phyloP scores from a whole-genome alignment of 2,888 invertebrate species.

The Lasioglossum malachurum region DNA sequence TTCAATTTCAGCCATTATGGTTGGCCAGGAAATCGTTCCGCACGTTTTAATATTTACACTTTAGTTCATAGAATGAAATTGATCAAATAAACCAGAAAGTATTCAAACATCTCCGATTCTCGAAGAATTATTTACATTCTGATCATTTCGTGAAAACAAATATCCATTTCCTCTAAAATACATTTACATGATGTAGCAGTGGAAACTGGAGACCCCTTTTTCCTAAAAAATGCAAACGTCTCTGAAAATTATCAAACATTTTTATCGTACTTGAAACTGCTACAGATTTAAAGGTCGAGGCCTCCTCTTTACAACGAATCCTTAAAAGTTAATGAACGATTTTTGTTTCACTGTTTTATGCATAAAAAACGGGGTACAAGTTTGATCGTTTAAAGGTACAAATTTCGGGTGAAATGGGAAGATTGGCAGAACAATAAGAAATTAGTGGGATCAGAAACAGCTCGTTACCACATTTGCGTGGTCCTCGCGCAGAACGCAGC shows the following conservation, averaged over 20 bases:
- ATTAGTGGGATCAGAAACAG: constrained; percentile 43
- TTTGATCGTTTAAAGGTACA: background rate
- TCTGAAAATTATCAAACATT: background rate
- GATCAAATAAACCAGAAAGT: background rate
- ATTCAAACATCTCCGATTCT: background rate
- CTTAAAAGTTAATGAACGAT: background rate
- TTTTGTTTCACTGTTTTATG: too few species aligned
- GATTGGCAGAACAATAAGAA: constrained; percentile 39
- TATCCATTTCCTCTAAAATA: background rate
- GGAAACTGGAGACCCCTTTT: too few species aligned
- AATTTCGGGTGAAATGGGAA: background rate
- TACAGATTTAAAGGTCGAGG: background rate
- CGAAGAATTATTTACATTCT: background rate
- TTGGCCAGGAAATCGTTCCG: background rate
- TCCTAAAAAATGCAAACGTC: background rate
- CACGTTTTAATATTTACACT: background rate
- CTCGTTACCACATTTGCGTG: constrained; percentile 43
- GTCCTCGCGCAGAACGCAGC: constrained; percentile 9
- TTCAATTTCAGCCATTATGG: background rate
- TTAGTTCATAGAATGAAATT: background rate
- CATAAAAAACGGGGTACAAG: too few species aligned
- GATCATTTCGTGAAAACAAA: background rate
- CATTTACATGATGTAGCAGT: background rate
- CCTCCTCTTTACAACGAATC: background rate
- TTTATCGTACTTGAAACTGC: background rate